Percentiles rank a stretch among this genome's conserved stretches.
These are phyloP conservation scores for Platyscapa corneri DNA, from an alignment of 1,140 invertebrate species.

Conservation along the genomic window DNA sequence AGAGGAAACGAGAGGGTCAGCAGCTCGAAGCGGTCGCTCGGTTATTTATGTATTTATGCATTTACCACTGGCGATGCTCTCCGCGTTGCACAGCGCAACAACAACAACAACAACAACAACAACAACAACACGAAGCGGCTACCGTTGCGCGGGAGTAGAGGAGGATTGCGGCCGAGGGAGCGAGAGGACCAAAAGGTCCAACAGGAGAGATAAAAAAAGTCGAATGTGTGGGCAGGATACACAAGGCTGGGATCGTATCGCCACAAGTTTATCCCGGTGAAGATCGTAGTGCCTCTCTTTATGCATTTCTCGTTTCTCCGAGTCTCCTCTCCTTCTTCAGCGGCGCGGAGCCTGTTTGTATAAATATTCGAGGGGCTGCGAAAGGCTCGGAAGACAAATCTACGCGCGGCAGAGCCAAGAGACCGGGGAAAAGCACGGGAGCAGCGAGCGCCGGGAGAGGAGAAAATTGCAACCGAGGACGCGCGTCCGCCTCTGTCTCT, in stretches of 20 bases:
- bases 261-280: constrained; percentile 24
- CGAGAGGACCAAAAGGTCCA: not conserved
- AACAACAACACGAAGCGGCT: constrained; percentile 5
- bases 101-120: no score
- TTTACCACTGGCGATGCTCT: constrained; percentile 25
- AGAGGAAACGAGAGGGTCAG: not conserved
- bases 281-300: constrained; percentile 43
- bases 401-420: not conserved
- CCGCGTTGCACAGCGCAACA: no score
- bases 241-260: constrained; percentile 44
- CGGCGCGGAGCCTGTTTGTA: constrained; percentile 12
- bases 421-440: not conserved
- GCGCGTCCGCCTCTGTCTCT: no score
- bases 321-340: not conserved
- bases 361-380: constrained; percentile 42
- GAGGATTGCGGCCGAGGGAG: constrained; percentile 1
- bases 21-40: no score
- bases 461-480: no score
- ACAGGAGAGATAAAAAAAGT: constrained; percentile 31
- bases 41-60: constrained; percentile 58
- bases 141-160: not conserved
- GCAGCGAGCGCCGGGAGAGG: not conserved
- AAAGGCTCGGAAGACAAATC: constrained; percentile 32
- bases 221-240: constrained; percentile 9
- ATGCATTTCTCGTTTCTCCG: not conserved